These are phyloP conservation scores for Pterobdella sp. DNA, from an alignment of 2,888 invertebrate genomes.

Conservation along the genomic window DNA sequence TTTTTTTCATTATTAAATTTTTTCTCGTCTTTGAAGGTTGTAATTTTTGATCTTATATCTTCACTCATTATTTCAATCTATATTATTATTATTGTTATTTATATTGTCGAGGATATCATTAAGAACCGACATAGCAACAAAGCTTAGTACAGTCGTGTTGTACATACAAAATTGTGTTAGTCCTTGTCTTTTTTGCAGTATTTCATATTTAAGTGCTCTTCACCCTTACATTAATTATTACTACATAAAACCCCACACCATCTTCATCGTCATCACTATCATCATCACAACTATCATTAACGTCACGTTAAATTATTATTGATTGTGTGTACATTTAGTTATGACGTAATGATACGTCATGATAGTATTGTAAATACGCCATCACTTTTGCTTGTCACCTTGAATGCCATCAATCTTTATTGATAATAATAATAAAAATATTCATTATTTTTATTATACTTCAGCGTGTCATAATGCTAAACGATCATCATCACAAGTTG, in stretches of 20 bases:
- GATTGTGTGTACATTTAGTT: background rate
- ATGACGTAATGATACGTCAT: background rate
- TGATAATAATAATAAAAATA: background rate
- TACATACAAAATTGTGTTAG: no score
- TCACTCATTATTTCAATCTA: background rate
- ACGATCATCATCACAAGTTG: background rate
- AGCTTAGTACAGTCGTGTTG: no score
- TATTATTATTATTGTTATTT: background rate
- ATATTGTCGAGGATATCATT: background rate
- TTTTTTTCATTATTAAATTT: background rate
- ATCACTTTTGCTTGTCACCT: background rate
- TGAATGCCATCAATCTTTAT: background rate
- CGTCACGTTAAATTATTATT: background rate
- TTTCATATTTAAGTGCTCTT: constrained; percentile 2
- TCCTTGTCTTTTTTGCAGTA: no score
- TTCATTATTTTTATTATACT: background rate
- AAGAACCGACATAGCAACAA: background rate
- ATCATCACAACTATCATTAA: background rate
- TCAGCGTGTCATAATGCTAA: background rate
- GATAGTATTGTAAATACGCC: background rate
- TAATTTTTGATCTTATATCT: no score
- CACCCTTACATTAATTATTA: no score
- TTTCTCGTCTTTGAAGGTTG: background rate
- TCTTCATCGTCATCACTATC: background rate
- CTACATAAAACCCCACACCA: no score